Evolutionary conservation across 2,113 vertebrate genomes (phyloP), one percentile per base, ranked within the genome.

Genomic region (Oncorhynchus masou): DNA sequence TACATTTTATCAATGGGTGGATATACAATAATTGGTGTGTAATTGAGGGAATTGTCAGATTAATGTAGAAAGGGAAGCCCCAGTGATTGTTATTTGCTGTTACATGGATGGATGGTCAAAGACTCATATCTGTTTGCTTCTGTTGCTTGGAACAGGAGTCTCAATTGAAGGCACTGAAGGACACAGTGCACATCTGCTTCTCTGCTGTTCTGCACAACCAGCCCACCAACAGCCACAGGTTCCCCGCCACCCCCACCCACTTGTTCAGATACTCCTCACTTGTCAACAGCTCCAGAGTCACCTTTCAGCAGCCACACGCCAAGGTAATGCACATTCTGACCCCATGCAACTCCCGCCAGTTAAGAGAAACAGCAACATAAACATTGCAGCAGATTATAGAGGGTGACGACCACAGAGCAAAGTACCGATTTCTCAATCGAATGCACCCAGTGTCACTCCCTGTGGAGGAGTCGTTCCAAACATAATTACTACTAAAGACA

Each of bases 111-210:
- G 51, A 19, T 54, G 13, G 16, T 19, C 51, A 34, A 70, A 74
- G 62, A 7, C 7, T 75, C 65, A 74, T 83, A 29, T 69, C 49
- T 86, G 74, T 87, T 79, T 89, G 80, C 77, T 0, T 86, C 84
- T 84, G 39, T 45, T 45, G 39, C 9, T 11, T 45, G 2, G 77
- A 54, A 82, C 89, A 99, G 97, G 96, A 97, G 79, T 98, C 97
- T 25, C 98, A 99, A 91, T 87, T 99, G 85, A 98, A 97, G 87
- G 98, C 96, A 25, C 91, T 99, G 93, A 99, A 99, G 91, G 97
- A 99, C 85, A 98, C 96, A 0, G 96, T 98, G 74, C 95, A 97
- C 77, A 95, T 99, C 77, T 99, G 98, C 89, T 93, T 99, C 85
- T 95, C 97, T 15, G 95, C 96, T 0, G 95, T 98, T 75, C 94